Conservation (phyloP, 92 coral and sea anemone species). For the Palythoa caribaeorum region DNA sequence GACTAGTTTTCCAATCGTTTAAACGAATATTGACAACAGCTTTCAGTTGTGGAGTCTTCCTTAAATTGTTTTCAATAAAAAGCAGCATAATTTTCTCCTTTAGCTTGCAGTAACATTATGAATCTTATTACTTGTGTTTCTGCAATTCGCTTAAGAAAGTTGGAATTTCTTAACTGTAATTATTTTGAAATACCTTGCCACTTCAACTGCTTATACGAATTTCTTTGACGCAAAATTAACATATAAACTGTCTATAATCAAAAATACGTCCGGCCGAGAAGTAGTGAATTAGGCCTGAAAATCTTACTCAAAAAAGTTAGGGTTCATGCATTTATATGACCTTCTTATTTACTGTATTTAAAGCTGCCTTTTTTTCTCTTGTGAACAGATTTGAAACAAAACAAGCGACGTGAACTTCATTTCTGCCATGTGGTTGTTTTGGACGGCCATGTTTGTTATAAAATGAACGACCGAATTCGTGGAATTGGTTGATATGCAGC, state of each 20-base stretch:
- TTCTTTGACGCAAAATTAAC: constrained; percentile 20
- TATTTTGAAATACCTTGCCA: neutral
- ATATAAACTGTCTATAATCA: neutral
- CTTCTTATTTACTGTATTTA: neutral
- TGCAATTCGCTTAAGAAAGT: neutral
- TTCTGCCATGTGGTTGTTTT: constrained; percentile 18
- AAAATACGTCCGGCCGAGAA: neutral
- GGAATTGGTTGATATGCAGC: constrained; percentile 30
- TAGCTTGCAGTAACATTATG: neutral
- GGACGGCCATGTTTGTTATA: constrained; percentile 29
- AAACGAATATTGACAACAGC: neutral
- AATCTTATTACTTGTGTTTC: neutral
- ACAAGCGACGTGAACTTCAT: neutral
- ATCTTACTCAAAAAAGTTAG: neutral
- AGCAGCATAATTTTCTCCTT: neutral
- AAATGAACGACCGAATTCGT: constrained; percentile 36
- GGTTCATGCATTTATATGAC: neutral
- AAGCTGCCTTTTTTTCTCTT: neutral
- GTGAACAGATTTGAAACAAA: neutral
- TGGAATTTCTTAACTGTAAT: neutral
- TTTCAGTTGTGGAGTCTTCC: neutral
- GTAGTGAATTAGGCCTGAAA: neutral
- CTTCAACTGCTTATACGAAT: neutral
- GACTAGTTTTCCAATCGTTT: neutral
- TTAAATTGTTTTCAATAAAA: neutral